These are phyloP conservation scores for Mongoloraphidia duomilia DNA, from an alignment of 2,888 invertebrate species.

Conservation along the genomic window DNA sequence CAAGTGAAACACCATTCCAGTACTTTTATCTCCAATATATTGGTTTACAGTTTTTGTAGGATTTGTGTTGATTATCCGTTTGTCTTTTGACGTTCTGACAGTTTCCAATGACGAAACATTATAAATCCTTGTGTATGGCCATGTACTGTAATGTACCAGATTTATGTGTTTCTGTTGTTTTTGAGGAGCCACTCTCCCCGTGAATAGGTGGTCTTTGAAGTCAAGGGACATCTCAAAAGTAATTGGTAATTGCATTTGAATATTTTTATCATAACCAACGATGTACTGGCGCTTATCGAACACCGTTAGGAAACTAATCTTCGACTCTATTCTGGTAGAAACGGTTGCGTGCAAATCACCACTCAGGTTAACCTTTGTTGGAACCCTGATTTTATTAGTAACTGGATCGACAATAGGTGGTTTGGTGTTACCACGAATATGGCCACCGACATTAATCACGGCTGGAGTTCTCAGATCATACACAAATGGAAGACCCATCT, in stretches of 20 bases:
- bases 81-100: background rate
- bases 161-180: slow-evolving; percentile 35
- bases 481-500: slow-evolving; percentile 53
- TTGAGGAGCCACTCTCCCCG: slow-evolving; percentile 34
- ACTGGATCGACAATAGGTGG: slow-evolving; percentile 13
- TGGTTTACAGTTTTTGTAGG: slow-evolving; percentile 24
- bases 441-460: slow-evolving; percentile 36
- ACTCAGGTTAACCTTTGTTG: slow-evolving; percentile 29
- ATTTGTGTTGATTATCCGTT: slow-evolving; percentile 16
- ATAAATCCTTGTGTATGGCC: slow-evolving; percentile 41
- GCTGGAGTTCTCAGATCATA: slow-evolving; percentile 45
- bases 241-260: slow-evolving; percentile 43
- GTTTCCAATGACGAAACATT: slow-evolving; percentile 1
- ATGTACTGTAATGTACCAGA: slow-evolving; percentile 41
- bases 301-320: slow-evolving; percentile 49
- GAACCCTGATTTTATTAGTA: slow-evolving; percentile 14
- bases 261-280: slow-evolving; percentile 44
- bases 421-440: slow-evolving; percentile 22
- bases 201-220: slow-evolving; percentile 30
- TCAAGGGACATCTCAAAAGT: slow-evolving; percentile 32
- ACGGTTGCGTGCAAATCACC: slow-evolving; percentile 35
- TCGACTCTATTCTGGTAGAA: slow-evolving; percentile 41
- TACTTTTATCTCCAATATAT: slow-evolving; percentile 31
- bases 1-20: slow-evolving; percentile 36
- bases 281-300: slow-evolving; percentile 39